Evolutionary conservation across 2,888 invertebrate species (phyloP).

Genomic region (Vanessa cardui): DNA sequence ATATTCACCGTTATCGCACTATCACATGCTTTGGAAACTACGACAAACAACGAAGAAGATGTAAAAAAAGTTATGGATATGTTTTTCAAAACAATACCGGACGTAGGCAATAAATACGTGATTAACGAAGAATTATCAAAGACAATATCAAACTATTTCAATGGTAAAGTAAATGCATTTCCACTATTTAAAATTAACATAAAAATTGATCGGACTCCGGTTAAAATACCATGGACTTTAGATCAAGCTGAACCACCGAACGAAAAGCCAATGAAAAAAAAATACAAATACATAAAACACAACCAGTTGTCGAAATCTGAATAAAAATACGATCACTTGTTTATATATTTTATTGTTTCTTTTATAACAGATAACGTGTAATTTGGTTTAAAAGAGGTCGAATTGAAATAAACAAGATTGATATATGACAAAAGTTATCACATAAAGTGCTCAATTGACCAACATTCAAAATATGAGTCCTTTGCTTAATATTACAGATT

Average conservation of each 20-base stretch:
- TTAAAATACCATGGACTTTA: slow-evolving; percentile 70
- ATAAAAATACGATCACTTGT: slow-evolving; percentile 17
- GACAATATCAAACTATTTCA: slow-evolving; percentile 58
- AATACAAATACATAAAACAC: slow-evolving; percentile 46
- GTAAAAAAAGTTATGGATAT: slow-evolving; percentile 52
- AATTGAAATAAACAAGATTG: no score
- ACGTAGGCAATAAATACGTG: slow-evolving; percentile 60
- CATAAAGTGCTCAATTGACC: neutral
- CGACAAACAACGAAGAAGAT: slow-evolving; percentile 48
- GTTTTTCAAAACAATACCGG: slow-evolving; percentile 59
- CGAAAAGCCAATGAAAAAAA: slow-evolving; percentile 34
- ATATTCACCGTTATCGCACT: slow-evolving; percentile 23
- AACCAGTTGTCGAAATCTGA: slow-evolving; percentile 25
- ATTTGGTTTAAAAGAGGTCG: neutral
- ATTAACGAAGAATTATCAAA: slow-evolving; percentile 60
- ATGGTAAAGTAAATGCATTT: slow-evolving; percentile 61
- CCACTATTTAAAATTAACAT: slow-evolving; percentile 67
- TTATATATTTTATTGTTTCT: neutral
- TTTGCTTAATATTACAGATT: neutral
- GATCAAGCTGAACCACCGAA: slow-evolving; percentile 40
- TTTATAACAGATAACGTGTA: neutral
- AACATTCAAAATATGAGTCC: neutral
- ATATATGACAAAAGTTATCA: no score
- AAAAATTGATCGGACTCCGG: slow-evolving; percentile 65
- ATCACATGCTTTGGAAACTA: slow-evolving; percentile 46